Conservation (phyloP, 2,797 vertebrate genomes). For the Peromyscus melanophrys region DNA sequence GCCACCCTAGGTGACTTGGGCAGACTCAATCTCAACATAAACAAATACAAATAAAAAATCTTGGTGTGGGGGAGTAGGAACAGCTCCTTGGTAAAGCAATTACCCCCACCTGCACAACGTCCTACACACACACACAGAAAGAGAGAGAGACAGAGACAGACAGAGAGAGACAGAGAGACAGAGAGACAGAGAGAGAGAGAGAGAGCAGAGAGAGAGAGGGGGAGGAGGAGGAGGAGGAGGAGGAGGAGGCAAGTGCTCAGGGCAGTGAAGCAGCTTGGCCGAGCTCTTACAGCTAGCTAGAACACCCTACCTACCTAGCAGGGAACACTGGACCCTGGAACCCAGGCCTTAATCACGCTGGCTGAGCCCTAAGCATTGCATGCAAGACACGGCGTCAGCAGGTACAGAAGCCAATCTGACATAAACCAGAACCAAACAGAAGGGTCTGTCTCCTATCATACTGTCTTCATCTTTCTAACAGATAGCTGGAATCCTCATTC, state of each 20-base stretch:
- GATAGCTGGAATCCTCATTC: background rate
- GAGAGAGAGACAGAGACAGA: too few relatives aligned
- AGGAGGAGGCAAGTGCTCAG: fast-evolving
- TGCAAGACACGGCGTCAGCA: fast-evolving
- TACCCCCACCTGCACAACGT: background rate
- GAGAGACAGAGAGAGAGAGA: too few relatives aligned
- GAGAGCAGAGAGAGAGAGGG: too few relatives aligned
- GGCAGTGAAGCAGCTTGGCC: background rate
- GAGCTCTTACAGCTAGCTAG: background rate
- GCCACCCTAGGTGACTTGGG: background rate
- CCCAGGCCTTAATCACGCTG: fast-evolving
- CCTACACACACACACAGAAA: too few relatives aligned
- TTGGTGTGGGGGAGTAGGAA: background rate
- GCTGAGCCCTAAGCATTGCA: background rate
- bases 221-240: too few relatives aligned
- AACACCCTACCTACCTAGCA: background rate
- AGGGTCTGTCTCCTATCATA: background rate
- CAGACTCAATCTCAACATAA: background rate
- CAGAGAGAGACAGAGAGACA: too few relatives aligned
- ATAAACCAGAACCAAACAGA: slow-evolving; percentile 7
- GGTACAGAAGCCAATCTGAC: background rate
- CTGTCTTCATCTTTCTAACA: background rate
- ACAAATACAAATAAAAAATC: background rate
- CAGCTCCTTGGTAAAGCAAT: background rate
- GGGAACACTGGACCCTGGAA: too few relatives aligned